A percentile compares a stretch with the other conserved stretches of the same genome.
phyloP scores from a whole-genome alignment of 2,113 vertebrate species.

The Odontophorus gujanensis region DNA sequence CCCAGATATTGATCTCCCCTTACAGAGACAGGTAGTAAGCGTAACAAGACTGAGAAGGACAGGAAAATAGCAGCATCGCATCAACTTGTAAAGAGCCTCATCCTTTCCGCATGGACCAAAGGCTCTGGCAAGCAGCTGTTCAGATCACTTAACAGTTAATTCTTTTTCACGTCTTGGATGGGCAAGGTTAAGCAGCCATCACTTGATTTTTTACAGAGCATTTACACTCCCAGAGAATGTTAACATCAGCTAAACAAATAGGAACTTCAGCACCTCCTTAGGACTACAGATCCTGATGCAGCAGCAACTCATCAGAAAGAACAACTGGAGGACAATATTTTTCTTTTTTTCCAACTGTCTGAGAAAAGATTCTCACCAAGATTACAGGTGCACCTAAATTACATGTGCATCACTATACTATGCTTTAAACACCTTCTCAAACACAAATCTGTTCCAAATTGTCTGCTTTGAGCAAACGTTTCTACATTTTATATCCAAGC shows the following conservation, averaged over 20 bases:
- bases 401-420: accelerated
- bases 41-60: neutral
- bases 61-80: neutral
- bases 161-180: neutral
- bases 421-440: neutral
- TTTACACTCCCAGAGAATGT: neutral
- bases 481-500: neutral
- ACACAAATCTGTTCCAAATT: neutral
- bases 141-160: neutral
- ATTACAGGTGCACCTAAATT: neutral
- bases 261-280: neutral
- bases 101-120: neutral
- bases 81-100: neutral
- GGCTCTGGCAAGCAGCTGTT: neutral
- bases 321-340: accelerated
- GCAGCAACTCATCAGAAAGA: neutral
- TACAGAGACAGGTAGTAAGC: accelerated
- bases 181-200: neutral
- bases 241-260: neutral
- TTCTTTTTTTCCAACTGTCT: neutral
- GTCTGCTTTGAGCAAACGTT: neutral
- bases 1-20: neutral
- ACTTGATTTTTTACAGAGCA: neutral
- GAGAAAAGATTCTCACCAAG: neutral
- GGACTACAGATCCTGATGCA: neutral